Base-by-base conservation (phyloP, 1,140 invertebrate species). In the Bombus difficillimus region DNA sequence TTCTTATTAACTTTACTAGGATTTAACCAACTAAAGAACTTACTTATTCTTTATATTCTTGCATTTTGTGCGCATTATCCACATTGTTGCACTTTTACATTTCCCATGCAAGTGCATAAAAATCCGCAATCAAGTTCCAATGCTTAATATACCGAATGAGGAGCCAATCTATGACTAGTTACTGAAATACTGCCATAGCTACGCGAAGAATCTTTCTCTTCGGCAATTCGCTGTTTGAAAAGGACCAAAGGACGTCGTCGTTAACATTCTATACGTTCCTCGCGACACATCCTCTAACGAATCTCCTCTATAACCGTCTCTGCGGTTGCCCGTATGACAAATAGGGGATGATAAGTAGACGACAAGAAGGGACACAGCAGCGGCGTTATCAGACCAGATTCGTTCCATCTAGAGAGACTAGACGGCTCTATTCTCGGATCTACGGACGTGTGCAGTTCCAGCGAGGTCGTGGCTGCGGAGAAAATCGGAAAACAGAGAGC, bases 401-500 rank as follows among this genome's bases (percentile, higher is more conserved):
- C 34, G 71, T 41, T 72, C 25, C 39, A 72, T 72, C 39, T 32
- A 32, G n/a, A 15, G n/a, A 72, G 39, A 6, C 73, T 39, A 75
- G 73, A 75, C 73, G 41, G 5, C 32, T 43, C 39, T 74, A 74
- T 74, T 74, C 41, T 47, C 22, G 41, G 72, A 74, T 39, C 25
- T 34, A 76, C 53, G 25, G 13, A n/a, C 25, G 43, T 53, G 32
- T 57, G n/a, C 32, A 57, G 32, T 25, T 79, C 59, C 47, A 68
- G 57, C n/a, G 41, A n/a, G 69, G 25, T 39, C 25, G 39, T n/a
- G 69, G 75, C n/a, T 32, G 28, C 34, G 57, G 57, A 57, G 71
- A 59, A 86, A 83, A 86, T 77, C 34, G 74, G 68, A 84, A 83
- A 72, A 84, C 32, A 73, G 66, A 3, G 59, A 62, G 59, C 59